These are phyloP conservation scores for Mus caroli DNA, from an alignment of 2,797 vertebrate genomes.

Conservation along the genomic window DNA sequence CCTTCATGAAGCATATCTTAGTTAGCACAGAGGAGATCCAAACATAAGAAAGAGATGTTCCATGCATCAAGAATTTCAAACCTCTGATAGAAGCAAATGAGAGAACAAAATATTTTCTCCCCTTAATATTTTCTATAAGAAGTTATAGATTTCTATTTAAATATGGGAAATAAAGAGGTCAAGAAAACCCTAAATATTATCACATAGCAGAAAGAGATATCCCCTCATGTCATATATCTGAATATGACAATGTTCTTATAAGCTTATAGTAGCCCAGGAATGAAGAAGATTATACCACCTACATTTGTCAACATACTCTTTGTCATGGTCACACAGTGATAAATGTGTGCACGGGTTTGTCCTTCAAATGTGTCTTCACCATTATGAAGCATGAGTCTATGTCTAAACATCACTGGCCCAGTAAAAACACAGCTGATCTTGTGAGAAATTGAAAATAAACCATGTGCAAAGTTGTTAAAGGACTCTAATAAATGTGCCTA, in stretches of 20 bases:
- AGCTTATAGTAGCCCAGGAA: no score
- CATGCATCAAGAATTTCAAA: background rate
- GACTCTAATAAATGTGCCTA: background rate
- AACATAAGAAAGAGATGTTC: rapidly evolving
- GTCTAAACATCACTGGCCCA: background rate
- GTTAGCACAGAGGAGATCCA: background rate
- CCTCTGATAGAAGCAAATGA: background rate
- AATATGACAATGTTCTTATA: background rate
- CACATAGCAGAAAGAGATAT: background rate
- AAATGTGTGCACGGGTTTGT: background rate
- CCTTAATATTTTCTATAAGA: background rate
- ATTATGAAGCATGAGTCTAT: no score
- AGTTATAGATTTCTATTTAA: background rate
- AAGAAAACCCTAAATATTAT: background rate
- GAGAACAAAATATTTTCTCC: background rate
- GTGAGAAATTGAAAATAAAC: background rate
- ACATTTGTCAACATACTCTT: background rate
- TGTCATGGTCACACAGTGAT: no score
- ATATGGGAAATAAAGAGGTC: background rate
- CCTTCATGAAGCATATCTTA: background rate
- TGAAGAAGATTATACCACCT: background rate
- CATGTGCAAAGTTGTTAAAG: background rate
- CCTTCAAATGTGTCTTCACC: background rate
- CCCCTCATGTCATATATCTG: background rate
- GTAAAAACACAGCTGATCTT: background rate